Evolutionary conservation across 1,140 invertebrate species (phyloP), one percentile per base, ranked within the genome.

Genomic region (Sweltsa coloradensis): DNA sequence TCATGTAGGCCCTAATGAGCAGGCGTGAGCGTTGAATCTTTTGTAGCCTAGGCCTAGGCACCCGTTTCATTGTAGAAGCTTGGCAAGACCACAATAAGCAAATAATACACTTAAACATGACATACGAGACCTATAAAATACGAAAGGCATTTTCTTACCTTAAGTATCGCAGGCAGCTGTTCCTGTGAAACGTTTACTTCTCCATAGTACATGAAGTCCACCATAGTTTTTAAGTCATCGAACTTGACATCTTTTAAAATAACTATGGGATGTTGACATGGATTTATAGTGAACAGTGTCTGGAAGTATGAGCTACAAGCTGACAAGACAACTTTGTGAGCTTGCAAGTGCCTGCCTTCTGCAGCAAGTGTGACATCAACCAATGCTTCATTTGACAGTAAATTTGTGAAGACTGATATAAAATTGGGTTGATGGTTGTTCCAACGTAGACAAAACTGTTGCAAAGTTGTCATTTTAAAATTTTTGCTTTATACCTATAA

Each of bases 141-240:
- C 18, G 40, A 57, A 59, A n/a, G n/a, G n/a, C n/a, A n/a, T n/a
- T n/a, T n/a, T n/a, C n/a, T n/a, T 64, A 76, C 73, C 65, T 88
- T 85, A 45, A 92, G 71, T 53, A 92, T 83, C 55, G 85, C 78
- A 50, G 84, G 83, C 51, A 92, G 67, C 60, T 90, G 83, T 55
- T 90, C 86, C 58, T 90, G 83, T 9, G 83, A 84, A 14, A 92
- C 85, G 66, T 91, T 90, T 1, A 91, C 86, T 72, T 91, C 86
- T 1, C 89, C 89, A 60, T 85, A 86, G 61, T 92, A 92, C 81
- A 92, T 91, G 61, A 91, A 93, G 55, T 90, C 85, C 3, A 93
- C 83, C 71, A 93, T 85, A 26, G 84, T 86, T 60, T 85, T 85
- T 31, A 93, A 70, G 67, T 92, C 86, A 37, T 76, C 73, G 60